phyloP scores from a whole-genome alignment of 2,113 vertebrate species.

The Cyanoramphus novaezelandiae region DNA sequence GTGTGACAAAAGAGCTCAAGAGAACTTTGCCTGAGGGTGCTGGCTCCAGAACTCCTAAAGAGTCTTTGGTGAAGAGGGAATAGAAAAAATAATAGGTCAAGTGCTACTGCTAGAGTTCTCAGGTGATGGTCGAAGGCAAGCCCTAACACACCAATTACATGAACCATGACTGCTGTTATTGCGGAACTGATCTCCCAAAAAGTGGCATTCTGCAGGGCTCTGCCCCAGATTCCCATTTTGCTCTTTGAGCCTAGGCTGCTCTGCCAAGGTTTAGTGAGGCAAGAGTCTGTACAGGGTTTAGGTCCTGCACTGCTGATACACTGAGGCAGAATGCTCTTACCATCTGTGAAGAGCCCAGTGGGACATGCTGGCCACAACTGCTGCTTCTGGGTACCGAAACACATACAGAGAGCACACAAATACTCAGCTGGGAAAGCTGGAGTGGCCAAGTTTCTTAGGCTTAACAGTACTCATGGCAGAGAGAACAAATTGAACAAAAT shows the following conservation, averaged over 20 bases:
- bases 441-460: background rate
- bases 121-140: background rate
- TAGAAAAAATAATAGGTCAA: accelerated
- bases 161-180: background rate
- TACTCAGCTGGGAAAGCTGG: background rate
- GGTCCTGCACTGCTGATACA: background rate
- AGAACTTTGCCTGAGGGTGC: background rate
- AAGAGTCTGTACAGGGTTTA: background rate
- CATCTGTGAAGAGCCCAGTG: background rate
- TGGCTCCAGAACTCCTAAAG: background rate
- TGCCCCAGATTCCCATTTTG: no score
- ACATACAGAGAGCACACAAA: background rate
- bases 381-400: background rate
- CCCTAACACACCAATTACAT: background rate
- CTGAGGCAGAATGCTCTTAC: background rate
- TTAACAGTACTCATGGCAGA: background rate
- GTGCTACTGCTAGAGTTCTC: background rate
- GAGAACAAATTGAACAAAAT: background rate
- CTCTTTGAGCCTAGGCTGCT: background rate
- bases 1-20: background rate
- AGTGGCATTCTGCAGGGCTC: background rate
- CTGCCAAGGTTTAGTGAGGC: background rate
- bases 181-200: background rate
- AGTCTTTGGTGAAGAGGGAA: background rate
- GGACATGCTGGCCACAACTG: background rate